Evolutionary conservation across 1,140 invertebrate species (phyloP), one percentile per base, ranked within the genome.

Genomic region (Drosophila erecta): DNA sequence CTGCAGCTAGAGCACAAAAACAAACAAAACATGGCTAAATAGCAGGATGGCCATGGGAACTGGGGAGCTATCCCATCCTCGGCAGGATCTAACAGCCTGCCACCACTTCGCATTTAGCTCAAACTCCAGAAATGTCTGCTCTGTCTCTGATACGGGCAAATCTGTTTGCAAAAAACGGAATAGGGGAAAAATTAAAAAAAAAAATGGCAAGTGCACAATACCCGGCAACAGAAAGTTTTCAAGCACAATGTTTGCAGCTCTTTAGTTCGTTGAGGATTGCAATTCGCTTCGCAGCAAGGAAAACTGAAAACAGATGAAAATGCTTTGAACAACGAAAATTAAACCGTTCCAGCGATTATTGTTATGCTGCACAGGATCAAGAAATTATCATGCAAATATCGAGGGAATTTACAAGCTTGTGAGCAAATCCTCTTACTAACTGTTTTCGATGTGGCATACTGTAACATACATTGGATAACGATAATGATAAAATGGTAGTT

Each of bases 11-110:
- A 69, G 79, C 73, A 61, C 38, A 84, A 79, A 84, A 85, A 74
- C 77, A 85, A 85, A 85, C 81, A 81, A 72, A 85, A 81, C 67
- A 79, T 74, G 77, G 74, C 78, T 86, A 86, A 86, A 85, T 86
- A 61, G 74, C 81, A 86, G 61, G 41, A 72, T 74, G 46, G 70
- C 43, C 35, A 27, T 47, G 61, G 35, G 55, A 40, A n/a, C 22
- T 22, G 41, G 27, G 58, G 62, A 64, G 54, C 55, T 44, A 41
- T 44, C 22, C 46, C 46, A 47, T n/a, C 3, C 41, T 8, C 41
- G n/a, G 11, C 20, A 33, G 22, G 49, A 30, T 56, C 47, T 49
- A 22, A 14, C 33, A n/a, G 22, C 24, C 20, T 33, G 30, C 35
- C 15, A n/a, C 65, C 54, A 40, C 54, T 44, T 51, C 46, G 44